Conservation (phyloP, 2,888 invertebrate genomes). For the Lasioglossum oenotherae region DNA sequence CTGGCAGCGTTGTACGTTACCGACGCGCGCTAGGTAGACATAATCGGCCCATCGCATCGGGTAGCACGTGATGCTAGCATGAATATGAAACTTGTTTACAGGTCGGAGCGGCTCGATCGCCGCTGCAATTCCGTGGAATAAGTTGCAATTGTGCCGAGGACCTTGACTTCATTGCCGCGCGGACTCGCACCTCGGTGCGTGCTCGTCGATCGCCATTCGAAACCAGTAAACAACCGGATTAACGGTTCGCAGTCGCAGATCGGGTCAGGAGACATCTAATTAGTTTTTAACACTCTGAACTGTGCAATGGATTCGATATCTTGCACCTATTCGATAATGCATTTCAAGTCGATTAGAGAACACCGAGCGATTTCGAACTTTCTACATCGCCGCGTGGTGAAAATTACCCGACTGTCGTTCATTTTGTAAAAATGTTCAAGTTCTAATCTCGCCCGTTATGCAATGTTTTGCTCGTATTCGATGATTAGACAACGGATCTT, state of each 20-base stretch:
- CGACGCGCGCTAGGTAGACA: constrained; percentile 20
- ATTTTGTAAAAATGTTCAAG: background rate
- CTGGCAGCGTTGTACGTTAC: constrained; percentile 48
- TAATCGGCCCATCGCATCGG: constrained; percentile 23
- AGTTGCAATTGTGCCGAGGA: constrained; percentile 63
- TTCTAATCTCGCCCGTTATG: background rate
- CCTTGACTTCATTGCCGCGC: constrained; percentile 63
- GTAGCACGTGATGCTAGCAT: constrained; percentile 52
- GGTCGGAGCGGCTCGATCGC: constrained; percentile 40
- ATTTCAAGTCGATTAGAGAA: background rate
- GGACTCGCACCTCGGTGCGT: constrained; percentile 27
- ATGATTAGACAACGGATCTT: background rate
- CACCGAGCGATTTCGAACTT: background rate
- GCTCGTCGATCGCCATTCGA: constrained; percentile 34
- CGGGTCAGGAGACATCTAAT: background rate
- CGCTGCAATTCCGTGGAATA: constrained; percentile 50
- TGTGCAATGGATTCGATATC: background rate
- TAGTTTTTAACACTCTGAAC: background rate
- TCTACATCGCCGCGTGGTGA: rapidly evolving
- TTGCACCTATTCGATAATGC: background rate
- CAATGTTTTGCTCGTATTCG: background rate
- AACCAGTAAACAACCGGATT: background rate
- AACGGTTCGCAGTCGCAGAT: background rate
- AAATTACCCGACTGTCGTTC: background rate
- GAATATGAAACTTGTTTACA: constrained; percentile 70